phyloP scores from a whole-genome alignment of 1,140 invertebrate species.

The Brachionus asplanchnoidis region DNA sequence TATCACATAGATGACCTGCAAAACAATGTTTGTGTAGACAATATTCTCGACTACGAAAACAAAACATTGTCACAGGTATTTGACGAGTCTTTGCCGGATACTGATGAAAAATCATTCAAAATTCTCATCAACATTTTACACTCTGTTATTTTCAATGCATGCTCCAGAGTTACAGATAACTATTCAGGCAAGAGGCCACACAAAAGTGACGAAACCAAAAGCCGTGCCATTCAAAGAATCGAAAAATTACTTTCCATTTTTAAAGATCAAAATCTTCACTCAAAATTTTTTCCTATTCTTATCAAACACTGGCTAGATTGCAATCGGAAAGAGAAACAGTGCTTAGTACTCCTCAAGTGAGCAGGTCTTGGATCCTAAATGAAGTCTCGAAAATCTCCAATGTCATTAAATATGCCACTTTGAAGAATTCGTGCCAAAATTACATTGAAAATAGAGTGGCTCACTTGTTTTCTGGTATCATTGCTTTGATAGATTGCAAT shows the following conservation, averaged over 20 bases:
- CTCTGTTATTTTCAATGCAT: neutral
- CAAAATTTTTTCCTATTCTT: neutral
- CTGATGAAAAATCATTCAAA: neutral
- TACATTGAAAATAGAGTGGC: neutral
- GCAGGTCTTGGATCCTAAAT: neutral
- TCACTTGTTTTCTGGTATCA: neutral
- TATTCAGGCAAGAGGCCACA: neutral
- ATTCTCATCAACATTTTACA: neutral
- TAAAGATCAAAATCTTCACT: neutral
- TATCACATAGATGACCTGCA: slow-evolving; percentile 30
- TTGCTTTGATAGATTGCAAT: neutral
- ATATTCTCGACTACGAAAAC: slow-evolving; percentile 16
- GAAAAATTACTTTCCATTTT: neutral
- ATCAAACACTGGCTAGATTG: neutral
- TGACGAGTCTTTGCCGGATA: neutral
- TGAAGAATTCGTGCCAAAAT: slow-evolving; percentile 34
- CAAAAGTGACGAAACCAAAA: neutral
- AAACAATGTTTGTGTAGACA: slow-evolving; percentile 2
- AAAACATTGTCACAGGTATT: neutral
- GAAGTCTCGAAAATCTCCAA: slow-evolving; percentile 15
- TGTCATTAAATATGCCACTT: slow-evolving; percentile 27
- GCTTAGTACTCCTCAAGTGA: neutral
- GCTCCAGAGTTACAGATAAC: neutral
- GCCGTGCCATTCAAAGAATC: neutral
- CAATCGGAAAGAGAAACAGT: neutral